Conservation (phyloP, 2,113 vertebrate genomes). For the Craseonycteris thonglongyai region DNA sequence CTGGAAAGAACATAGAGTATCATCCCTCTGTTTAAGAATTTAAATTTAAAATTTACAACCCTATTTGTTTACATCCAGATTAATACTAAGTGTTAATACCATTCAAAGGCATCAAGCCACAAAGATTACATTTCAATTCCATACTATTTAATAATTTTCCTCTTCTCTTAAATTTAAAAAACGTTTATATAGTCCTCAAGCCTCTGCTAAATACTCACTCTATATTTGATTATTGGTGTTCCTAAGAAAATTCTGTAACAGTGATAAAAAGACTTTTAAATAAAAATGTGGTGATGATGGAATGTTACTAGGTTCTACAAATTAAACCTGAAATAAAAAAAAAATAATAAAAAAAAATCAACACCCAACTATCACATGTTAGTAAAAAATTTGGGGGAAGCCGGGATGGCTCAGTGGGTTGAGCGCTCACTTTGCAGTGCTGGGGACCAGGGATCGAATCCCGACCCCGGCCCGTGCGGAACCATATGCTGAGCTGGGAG, state of each 20-base stretch:
- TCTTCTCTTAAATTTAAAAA: conserved; percentile 34
- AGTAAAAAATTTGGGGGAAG: no score
- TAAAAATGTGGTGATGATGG: neutral
- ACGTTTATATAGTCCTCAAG: neutral
- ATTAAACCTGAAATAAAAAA: conserved; percentile 15
- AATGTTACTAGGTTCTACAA: neutral
- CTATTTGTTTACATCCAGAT: neutral
- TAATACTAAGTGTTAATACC: neutral
- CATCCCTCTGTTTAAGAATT: neutral
- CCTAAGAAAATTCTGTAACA: neutral
- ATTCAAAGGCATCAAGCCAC: neutral
- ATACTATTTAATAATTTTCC: neutral
- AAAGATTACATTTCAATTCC: neutral
- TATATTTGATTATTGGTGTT: neutral
- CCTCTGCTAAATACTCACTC: neutral
- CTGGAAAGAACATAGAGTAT: neutral
- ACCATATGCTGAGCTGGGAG: no score
- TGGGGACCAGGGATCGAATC: no score
- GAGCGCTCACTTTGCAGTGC: no score
- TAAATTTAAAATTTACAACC: conserved; percentile 4
- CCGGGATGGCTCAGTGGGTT: no score
- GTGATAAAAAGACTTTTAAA: neutral
- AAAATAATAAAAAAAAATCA: conserved; percentile 3
- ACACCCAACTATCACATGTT: neutral
- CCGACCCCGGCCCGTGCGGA: no score